Base-by-base conservation (phyloP, 2,888 invertebrate species). In the Drepanosiphum platanoidis region DNA sequence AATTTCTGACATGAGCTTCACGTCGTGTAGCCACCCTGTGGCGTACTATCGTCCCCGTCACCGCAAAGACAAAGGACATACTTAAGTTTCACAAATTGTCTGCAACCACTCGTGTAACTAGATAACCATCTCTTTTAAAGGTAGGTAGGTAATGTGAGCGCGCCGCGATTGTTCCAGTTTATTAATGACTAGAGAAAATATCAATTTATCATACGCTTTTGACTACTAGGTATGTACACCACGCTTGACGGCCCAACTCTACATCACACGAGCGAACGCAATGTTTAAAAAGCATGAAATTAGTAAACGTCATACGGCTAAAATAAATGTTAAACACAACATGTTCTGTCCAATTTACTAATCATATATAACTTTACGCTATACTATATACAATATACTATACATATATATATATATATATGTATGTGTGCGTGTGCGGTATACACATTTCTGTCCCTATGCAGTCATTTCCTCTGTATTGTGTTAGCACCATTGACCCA, bases 161-260 rank as follows among this genome's bases (percentile, higher is more conserved):
- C 70, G 30, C 70, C 36, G 52, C 70, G 52, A 80, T 80, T 80
- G 70, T 80, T 80, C 18, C 70, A 27, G 70, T 80, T 80, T 80
- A 79, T 79, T 79, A 79, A 79, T 80, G 80, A 70, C 70, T 30
- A 30, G 27, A 27, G 27, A 70, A 80, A 80, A 70, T 80, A 80
- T 80, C 70, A 80, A 80, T 80, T 80, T 80, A 80, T 80, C 80
- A 70, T 52, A 70, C 30, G 80, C 27, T 80, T 70, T 70, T 80
- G 34, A 52, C 68, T 79, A 39, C 64, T 66, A 77, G 27, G 18
- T 70, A 77, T 36, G 18, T 70, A 77, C 30, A 9, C 61, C 11
- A 22, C 9, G 8, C 39, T 61, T 77, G 18, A 61, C 27, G 39
- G 36, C 22, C 39, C 30, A 39, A 77, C 36, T 39, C 77, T 34